Conservation (phyloP, 2,113 vertebrate species). For the Platichthys flesus region DNA sequence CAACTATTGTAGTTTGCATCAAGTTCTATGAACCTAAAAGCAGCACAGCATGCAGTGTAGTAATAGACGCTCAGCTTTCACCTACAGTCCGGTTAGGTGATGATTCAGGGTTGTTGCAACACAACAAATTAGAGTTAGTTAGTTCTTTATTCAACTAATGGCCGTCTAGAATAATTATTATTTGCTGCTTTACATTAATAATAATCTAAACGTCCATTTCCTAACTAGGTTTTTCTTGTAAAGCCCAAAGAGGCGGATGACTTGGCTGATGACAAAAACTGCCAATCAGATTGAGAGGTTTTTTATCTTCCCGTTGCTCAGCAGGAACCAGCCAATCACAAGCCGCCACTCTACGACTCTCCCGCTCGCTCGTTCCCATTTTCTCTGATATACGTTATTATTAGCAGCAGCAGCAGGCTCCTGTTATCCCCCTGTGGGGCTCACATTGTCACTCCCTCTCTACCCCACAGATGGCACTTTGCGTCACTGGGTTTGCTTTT, state of each 20-base stretch:
- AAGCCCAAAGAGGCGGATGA: not conserved
- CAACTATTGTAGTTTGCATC: too few species aligned
- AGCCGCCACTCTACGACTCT: not conserved
- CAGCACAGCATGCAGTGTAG: too few species aligned
- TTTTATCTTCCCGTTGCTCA: too few species aligned
- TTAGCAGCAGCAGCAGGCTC: constrained; percentile 46
- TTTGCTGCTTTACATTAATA: too few species aligned
- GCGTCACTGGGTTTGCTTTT: constrained; percentile 65
- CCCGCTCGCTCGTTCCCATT: constrained; percentile 2
- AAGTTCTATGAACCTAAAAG: too few species aligned
- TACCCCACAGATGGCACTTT: constrained; percentile 68
- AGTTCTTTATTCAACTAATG: too few species aligned
- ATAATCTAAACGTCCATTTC: too few species aligned
- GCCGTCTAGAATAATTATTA: too few species aligned
- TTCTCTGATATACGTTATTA: constrained; percentile 44
- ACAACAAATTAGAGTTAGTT: too few species aligned
- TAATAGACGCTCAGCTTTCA: too few species aligned
- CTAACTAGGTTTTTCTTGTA: not conserved
- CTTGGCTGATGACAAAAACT: not conserved
- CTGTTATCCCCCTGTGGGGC: constrained; percentile 53
- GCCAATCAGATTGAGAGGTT: not conserved
- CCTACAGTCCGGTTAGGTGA: too few species aligned
- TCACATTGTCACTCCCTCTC: constrained; percentile 49
- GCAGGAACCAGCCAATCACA: constrained; percentile 19
- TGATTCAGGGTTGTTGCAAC: too few species aligned